Evolutionary conservation across 2,888 invertebrate species (phyloP).

Genomic region (Eupsilia transversa): DNA sequence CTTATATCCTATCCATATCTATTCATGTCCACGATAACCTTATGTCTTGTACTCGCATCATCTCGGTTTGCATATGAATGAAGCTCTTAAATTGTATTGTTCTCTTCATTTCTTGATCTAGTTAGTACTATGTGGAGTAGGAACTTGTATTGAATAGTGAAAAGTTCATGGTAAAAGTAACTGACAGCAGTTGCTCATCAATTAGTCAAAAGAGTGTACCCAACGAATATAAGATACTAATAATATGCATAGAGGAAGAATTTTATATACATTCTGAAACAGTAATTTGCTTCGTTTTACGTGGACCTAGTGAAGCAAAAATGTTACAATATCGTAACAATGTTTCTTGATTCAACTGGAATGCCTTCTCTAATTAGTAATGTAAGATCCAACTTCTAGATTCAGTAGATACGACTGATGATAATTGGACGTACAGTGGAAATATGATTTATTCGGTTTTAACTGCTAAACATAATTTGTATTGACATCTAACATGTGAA

Average conservation of each 20-base stretch:
- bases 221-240: neutral
- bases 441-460: conserved; percentile 26
- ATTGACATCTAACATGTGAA: conserved; percentile 35
- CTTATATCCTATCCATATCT: conserved; percentile 44
- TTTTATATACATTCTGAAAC: neutral
- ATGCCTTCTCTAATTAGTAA: neutral
- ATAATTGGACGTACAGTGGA: neutral
- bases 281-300: neutral
- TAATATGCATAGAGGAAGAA: neutral
- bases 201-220: neutral
- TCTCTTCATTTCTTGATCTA: conserved; percentile 31
- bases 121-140: neutral
- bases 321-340: neutral
- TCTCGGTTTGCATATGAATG: conserved; percentile 46
- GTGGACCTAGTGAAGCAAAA: neutral
- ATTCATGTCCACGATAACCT: conserved; percentile 48
- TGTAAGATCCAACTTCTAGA: neutral
- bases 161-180: neutral
- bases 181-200: neutral
- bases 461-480: conserved; percentile 27
- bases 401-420: neutral
- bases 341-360: neutral
- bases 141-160: neutral
- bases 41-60: conserved; percentile 37
- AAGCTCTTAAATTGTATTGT: conserved; percentile 44